phyloP scores from a whole-genome alignment of 2,888 invertebrate genomes.

The Meganola albula region DNA sequence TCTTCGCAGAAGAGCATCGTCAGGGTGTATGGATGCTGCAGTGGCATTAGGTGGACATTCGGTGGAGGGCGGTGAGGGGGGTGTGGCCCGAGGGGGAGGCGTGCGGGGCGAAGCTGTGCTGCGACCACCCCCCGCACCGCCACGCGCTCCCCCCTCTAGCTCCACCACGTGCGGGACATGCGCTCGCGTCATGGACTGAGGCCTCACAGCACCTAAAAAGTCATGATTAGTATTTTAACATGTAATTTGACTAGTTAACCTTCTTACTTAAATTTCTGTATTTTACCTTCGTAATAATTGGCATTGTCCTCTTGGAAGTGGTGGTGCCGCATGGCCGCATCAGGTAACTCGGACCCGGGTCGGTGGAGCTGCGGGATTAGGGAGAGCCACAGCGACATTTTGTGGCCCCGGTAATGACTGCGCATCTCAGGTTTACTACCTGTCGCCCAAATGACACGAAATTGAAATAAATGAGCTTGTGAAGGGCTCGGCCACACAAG shows the following conservation, averaged over 20 bases:
- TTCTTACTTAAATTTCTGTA: neutral
- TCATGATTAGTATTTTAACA: neutral
- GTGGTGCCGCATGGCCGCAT: constrained; percentile 91
- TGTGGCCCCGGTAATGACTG: constrained; percentile 95
- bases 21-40: constrained; percentile 65
- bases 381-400: constrained; percentile 95
- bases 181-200: constrained; percentile 83
- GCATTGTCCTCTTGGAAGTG: constrained; percentile 90
- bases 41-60: constrained; percentile 84
- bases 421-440: constrained; percentile 86
- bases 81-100: constrained; percentile 58
- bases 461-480: constrained; percentile 46
- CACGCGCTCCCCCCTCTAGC: constrained; percentile 46
- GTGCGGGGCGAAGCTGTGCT: constrained; percentile 66
- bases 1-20: constrained; percentile 84
- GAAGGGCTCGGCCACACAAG: constrained; percentile 25
- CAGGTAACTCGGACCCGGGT: constrained; percentile 84
- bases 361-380: constrained; percentile 93
- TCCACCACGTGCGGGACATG: constrained; percentile 77
- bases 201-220: constrained; percentile 84
- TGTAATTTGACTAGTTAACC: no score
- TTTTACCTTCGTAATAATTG: constrained; percentile 86
- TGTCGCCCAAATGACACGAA: constrained; percentile 41
- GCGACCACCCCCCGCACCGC: constrained; percentile 28
- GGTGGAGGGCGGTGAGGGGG: constrained; percentile 78